Conservation (phyloP, 2,113 vertebrate genomes). For the Holacanthus passer region DNA sequence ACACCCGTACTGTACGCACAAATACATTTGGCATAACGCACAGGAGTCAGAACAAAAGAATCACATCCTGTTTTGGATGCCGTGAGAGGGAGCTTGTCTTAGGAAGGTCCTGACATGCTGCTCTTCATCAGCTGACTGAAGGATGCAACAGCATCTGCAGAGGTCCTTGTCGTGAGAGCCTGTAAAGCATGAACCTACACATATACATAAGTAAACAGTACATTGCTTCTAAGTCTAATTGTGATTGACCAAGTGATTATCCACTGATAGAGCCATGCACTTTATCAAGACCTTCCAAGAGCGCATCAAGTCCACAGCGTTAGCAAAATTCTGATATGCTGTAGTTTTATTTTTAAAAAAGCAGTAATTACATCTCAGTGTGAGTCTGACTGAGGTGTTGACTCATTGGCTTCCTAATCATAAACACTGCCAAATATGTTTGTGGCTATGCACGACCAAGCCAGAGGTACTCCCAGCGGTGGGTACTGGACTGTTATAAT, state of each 20-base stretch:
- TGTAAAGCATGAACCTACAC: not conserved
- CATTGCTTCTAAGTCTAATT: not conserved
- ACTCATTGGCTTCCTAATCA: not conserved
- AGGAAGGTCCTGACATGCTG: constrained; percentile 7
- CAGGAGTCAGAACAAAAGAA: constrained; percentile 16
- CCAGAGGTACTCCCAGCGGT: not conserved
- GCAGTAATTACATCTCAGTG: not conserved
- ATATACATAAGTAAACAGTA: not conserved
- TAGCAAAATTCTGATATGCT: not conserved
- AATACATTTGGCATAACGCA: constrained; percentile 1
- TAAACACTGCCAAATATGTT: not conserved
- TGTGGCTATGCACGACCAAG: not conserved
- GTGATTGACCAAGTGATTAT: not conserved
- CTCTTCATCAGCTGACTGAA: constrained; percentile 36
- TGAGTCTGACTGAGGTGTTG: not conserved
- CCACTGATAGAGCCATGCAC: too few species aligned
- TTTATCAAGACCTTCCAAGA: not conserved
- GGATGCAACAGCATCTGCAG: constrained; percentile 5
- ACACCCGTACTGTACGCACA: constrained; percentile 32
- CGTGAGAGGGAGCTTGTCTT: constrained; percentile 13
- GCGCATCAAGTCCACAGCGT: not conserved
- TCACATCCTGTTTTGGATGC: not conserved
- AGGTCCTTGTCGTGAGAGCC: constrained; percentile 28
- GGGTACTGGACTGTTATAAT: not conserved
- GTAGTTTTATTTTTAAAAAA: not conserved